phyloP scores from a whole-genome alignment of 2,888 invertebrate species.

The Cryptus armator region DNA sequence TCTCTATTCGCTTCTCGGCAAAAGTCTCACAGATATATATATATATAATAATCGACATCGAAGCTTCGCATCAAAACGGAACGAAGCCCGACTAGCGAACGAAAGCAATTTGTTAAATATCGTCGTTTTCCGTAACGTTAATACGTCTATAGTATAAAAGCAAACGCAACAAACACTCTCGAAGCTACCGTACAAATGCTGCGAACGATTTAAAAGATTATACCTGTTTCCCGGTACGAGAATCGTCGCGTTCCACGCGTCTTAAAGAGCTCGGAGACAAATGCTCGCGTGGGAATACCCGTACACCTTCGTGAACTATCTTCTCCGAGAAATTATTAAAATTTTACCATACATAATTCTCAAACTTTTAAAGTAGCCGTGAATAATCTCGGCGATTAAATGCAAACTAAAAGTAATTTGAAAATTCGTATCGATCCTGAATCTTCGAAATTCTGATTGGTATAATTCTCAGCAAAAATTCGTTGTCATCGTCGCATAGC shows the following conservation, averaged over 20 bases:
- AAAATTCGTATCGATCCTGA: not conserved
- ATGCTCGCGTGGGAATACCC: constrained; percentile 51
- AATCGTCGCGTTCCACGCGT: constrained; percentile 29
- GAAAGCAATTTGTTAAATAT: constrained; percentile 84
- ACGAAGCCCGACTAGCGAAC: constrained; percentile 75
- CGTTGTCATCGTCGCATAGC: not conserved
- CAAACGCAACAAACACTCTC: constrained; percentile 64
- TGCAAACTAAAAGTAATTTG: not conserved
- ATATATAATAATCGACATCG: not conserved
- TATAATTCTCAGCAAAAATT: not conserved
- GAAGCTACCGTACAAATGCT: constrained; percentile 63
- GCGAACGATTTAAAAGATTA: constrained; percentile 67
- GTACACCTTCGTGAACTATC: not conserved
- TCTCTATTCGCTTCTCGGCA: not conserved
- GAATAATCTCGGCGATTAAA: constrained; percentile 15
- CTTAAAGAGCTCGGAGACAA: constrained; percentile 29
- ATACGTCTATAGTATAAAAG: constrained; percentile 51
- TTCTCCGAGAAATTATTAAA: constrained; percentile 27
- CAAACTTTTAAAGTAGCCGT: constrained; percentile 6
- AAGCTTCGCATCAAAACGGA: constrained; percentile 43
- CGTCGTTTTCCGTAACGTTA: constrained; percentile 69
- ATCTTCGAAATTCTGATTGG: not conserved
- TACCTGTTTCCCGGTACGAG: constrained; percentile 51
- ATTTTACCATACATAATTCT: not conserved
- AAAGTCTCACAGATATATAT: not conserved